Percentiles rank a stretch among this genome's conserved stretches.
Evolutionary conservation across 2,797 vertebrate species (phyloP).

Genomic region (Manis javanica): DNA sequence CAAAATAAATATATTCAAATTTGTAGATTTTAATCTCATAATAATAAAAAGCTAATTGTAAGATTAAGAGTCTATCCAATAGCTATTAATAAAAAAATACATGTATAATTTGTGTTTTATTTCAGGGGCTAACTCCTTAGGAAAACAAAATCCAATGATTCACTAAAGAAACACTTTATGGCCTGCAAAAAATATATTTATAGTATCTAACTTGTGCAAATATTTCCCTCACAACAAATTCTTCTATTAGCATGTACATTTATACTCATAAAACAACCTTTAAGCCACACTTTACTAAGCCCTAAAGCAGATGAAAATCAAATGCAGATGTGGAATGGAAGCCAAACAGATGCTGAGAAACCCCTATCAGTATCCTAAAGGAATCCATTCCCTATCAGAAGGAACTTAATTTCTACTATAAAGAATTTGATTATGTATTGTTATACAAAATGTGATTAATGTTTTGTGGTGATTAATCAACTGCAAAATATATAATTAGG

Average conservation of each 20-base stretch:
- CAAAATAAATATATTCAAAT: neutral
- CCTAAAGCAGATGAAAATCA: conserved; percentile 86
- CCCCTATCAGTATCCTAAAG: conserved; percentile 88
- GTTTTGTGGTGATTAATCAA: conserved; percentile 91
- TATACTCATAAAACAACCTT: conserved; percentile 83
- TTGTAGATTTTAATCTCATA: conserved; percentile 16
- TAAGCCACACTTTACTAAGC: conserved; percentile 83
- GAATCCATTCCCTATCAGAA: conserved; percentile 87
- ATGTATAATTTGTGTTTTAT: conserved; percentile 48
- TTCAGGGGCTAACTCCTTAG: conserved; percentile 56
- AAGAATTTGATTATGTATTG: conserved; percentile 90
- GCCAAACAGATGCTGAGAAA: conserved; percentile 88
- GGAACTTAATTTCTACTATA: conserved; percentile 89
- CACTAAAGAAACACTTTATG: conserved; percentile 54
- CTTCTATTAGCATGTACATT: conserved; percentile 78
- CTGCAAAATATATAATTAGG: conserved; percentile 90
- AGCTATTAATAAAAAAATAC: neutral
- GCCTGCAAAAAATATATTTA: conserved; percentile 31
- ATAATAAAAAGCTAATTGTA: conserved; percentile 49
- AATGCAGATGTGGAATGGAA: conserved; percentile 89
- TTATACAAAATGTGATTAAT: conserved; percentile 91
- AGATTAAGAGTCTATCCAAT: conserved; percentile 59
- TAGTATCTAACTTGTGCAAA: conserved; percentile 68
- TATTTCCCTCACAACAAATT: conserved; percentile 77
- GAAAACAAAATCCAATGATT: conserved; percentile 52